Conservation (phyloP, 2,797 vertebrate species). For the Sebastes diploproa region DNA sequence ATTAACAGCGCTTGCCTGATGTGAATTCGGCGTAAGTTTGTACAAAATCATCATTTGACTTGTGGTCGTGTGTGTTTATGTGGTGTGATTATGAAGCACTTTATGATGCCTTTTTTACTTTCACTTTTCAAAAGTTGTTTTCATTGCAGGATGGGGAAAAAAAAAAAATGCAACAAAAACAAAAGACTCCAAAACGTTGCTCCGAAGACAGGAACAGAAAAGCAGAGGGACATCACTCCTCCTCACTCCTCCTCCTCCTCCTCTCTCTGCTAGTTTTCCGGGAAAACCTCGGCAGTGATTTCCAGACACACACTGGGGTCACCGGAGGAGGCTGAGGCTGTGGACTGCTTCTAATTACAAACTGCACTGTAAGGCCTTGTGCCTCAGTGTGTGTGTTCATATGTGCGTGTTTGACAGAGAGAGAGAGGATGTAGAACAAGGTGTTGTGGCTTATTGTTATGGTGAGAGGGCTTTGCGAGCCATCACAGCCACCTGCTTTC, state of each 20-base stretch:
- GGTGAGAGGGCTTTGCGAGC: conserved; percentile 35
- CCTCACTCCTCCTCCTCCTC: conserved; percentile 2
- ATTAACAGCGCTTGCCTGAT: no score
- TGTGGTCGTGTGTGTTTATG: no score
- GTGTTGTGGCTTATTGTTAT: conserved; percentile 59
- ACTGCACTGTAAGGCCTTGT: conserved; percentile 54
- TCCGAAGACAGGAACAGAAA: neutral
- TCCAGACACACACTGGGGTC: conserved; percentile 61
- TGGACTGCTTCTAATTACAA: conserved; percentile 76
- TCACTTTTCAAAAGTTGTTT: neutral
- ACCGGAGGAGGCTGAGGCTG: conserved; percentile 50
- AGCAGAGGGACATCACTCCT: conserved; percentile 3
- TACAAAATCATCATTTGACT: neutral
- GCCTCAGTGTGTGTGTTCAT: neutral
- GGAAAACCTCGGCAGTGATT: conserved; percentile 43
- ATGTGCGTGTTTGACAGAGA: neutral
- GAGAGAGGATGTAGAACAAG: conserved; percentile 54
- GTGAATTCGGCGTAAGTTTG: no score
- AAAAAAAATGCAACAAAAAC: neutral
- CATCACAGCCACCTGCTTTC: conserved; percentile 52
- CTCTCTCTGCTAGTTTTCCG: conserved; percentile 14
- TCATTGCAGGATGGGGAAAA: neutral
- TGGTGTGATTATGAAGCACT: no score
- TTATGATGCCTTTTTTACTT: neutral
- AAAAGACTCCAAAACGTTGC: neutral